A percentile compares a stretch with the other conserved stretches of the same genome.
Conservation (phyloP, 2,797 vertebrate species). For the Fringilla coelebs region DNA sequence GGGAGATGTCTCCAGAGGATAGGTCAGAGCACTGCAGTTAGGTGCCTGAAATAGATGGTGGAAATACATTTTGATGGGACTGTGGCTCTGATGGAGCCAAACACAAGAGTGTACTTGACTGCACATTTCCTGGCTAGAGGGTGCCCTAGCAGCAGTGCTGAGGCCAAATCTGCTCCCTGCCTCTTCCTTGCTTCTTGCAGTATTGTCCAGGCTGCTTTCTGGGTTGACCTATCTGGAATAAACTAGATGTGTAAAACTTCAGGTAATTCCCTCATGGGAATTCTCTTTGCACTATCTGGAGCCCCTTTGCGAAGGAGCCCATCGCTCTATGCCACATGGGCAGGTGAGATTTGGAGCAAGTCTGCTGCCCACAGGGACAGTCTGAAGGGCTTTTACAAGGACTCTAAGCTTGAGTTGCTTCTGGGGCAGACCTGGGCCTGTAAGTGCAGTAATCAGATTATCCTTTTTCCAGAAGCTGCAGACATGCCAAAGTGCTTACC, state of each 20-base stretch:
- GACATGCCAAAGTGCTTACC: not conserved
- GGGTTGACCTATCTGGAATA: not conserved
- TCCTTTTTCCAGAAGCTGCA: not conserved
- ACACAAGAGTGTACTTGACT: not conserved
- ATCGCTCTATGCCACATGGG: accelerated
- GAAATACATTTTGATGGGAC: not conserved
- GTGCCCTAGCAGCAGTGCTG: not conserved
- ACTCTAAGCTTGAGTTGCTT: not conserved
- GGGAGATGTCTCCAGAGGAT: not conserved
- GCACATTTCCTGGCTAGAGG: not conserved
- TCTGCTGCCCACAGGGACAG: not conserved
- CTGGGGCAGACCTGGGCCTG: not conserved
- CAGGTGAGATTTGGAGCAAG: not conserved
- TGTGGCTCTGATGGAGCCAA: not conserved
- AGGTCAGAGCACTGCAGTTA: not conserved
- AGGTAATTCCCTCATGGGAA: not conserved
- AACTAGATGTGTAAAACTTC: not conserved
- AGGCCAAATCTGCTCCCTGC: not conserved
- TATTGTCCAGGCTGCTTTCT: not conserved
- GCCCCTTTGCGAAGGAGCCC: accelerated
- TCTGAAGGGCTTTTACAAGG: not conserved
- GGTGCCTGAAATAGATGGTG: not conserved
- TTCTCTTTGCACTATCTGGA: not conserved
- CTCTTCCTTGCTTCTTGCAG: not conserved
- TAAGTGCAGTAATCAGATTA: not conserved